Evolutionary conservation across 2,888 invertebrate genomes (phyloP).

Genomic region (Ophraella communa): DNA sequence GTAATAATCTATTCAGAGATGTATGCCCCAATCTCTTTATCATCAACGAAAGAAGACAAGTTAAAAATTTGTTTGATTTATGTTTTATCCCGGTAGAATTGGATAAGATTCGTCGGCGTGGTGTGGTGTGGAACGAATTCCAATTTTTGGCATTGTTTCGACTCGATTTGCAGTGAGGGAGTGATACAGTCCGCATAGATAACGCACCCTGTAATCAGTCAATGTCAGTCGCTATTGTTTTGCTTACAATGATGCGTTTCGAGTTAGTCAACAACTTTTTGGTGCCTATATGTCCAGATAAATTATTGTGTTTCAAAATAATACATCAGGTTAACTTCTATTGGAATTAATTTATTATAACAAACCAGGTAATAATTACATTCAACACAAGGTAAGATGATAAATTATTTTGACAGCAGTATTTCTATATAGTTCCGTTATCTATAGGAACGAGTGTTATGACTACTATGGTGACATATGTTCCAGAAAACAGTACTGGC

Average conservation of each 20-base stretch:
- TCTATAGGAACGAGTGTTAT: too few relatives aligned
- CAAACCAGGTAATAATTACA: too few relatives aligned
- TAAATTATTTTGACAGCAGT: too few relatives aligned
- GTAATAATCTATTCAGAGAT: constrained; percentile 46
- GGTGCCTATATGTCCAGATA: constrained; percentile 43
- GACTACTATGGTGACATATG: too few relatives aligned
- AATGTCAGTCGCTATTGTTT: constrained; percentile 50
- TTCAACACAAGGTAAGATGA: too few relatives aligned
- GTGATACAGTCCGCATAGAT: constrained; percentile 44
- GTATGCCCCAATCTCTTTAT: constrained; percentile 44
- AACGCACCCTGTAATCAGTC: constrained; percentile 47
- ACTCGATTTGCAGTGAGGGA: constrained; percentile 40
- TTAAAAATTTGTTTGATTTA: constrained; percentile 50
- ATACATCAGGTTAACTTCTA: constrained; percentile 9
- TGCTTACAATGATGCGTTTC: constrained; percentile 42
- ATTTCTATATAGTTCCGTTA: too few relatives aligned
- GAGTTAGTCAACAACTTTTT: constrained; percentile 42
- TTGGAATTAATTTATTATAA: neutral
- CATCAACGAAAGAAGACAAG: constrained; percentile 46
- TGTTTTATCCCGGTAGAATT: constrained; percentile 44
- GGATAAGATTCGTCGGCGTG: constrained; percentile 37
- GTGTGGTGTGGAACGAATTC: constrained; percentile 44
- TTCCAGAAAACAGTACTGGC: too few relatives aligned
- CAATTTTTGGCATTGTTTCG: constrained; percentile 47
- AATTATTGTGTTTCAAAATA: constrained; percentile 30